Base-by-base conservation (phyloP, 2,113 vertebrate species). In the Pseudorhombus dupliciocellatus region DNA sequence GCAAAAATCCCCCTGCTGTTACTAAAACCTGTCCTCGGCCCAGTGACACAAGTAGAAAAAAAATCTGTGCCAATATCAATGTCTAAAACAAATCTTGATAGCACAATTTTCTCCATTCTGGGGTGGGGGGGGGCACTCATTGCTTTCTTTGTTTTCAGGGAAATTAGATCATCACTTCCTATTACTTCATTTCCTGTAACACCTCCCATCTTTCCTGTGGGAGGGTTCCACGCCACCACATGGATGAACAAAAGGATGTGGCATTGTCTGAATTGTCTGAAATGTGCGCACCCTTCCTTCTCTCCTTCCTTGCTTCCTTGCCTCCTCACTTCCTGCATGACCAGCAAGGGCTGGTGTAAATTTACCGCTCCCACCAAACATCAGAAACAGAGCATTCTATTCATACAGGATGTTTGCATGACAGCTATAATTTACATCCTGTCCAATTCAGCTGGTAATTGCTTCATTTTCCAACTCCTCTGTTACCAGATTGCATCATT, bases 171-270 rank as follows among this genome's bases (percentile, higher is more conserved):
- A 84, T 85, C 44, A 25, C 68, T 79, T 24, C 2, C 7, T 56
- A 75, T 80, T 53, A 70, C 65, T 57, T 75, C 62, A 90, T 87
- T 86, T 88, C 80, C 87, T 82, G 56, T 68, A 26, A 85, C 81
- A 75, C 74, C 40, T 62, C 57, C 54, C 61, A 28, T 68, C 68
- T 73, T 72, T 73, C 63, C 44, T 75, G 20, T 31, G 61, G 65
- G 67, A 53, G 5, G 8, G 24, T 22, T 54, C 53, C 11, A 9
- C 58, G 30, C 86, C 84, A 77, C 79, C 48, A n/a, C 74, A 70
- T 14, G 55, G 50, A 31, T 40, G 57, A 76, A 54, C 18, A 44
- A 22, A 34, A 64, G 79, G 84, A 84, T 77, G 85, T 73, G 53
- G 54, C 66, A 65, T 83, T 60, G 59, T 66, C 30, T 62, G 7